Percentiles rank a stretch among this genome's conserved stretches.
Evolutionary conservation across 2,113 vertebrate genomes (phyloP).

Genomic region (Aythya baeri): DNA sequence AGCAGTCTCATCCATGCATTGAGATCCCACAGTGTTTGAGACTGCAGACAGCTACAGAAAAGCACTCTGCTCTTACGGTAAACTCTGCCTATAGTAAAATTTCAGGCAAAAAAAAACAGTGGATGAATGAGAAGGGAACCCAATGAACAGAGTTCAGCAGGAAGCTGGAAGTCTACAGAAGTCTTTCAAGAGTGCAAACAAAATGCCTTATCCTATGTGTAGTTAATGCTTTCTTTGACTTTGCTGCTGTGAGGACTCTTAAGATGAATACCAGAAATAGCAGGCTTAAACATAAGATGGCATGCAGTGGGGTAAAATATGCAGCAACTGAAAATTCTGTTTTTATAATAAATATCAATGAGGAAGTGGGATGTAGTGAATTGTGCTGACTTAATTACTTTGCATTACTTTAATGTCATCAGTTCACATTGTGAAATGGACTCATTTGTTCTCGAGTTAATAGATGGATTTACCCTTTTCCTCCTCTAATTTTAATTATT

Average conservation of each 20-base stretch:
- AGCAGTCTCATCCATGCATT: not conserved
- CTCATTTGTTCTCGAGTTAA: not conserved
- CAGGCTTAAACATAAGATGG: not conserved
- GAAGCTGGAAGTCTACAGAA: not conserved
- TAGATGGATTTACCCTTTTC: not conserved
- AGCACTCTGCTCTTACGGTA: not conserved
- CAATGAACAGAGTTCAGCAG: not conserved
- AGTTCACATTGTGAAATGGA: not conserved
- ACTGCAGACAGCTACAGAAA: not conserved
- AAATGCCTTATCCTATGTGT: not conserved
- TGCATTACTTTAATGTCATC: not conserved
- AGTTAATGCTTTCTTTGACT: not conserved
- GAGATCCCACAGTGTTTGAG: not conserved
- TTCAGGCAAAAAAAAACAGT: not conserved
- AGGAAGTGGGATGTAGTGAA: not conserved
- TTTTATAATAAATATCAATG: not conserved
- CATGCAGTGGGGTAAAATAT: not conserved
- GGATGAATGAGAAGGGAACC: not conserved
- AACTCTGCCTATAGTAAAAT: not conserved
- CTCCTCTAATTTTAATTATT: not conserved
- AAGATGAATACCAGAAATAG: not conserved
- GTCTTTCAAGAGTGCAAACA: not conserved
- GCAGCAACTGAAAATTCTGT: not conserved
- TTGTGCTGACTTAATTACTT: not conserved
- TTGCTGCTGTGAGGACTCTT: not conserved